Conservation (phyloP, 2,888 invertebrate species). For the Neria commutata region DNA sequence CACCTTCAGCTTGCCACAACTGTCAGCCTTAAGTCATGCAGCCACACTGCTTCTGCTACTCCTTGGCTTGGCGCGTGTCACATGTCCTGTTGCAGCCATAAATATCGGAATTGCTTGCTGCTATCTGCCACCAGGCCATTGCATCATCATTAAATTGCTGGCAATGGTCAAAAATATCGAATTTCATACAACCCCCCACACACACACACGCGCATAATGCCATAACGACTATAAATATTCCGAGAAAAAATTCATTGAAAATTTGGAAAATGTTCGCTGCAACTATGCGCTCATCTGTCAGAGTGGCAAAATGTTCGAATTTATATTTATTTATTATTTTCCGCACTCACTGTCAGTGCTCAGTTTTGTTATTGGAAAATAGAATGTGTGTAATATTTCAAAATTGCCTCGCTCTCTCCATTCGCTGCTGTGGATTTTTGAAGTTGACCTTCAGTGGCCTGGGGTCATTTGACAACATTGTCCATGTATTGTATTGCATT, state of each 20-base stretch:
- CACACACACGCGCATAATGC: not conserved
- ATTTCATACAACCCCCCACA: constrained; percentile 6
- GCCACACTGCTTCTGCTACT: not conserved
- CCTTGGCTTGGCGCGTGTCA: not conserved
- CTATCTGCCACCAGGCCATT: not conserved
- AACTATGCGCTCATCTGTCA: constrained; percentile 26
- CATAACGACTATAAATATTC: constrained; percentile 34
- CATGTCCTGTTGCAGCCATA: constrained; percentile 5
- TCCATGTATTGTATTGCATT: no score
- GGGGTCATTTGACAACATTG: no score
- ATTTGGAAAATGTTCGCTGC: constrained; percentile 14
- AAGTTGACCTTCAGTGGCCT: constrained; percentile 17
- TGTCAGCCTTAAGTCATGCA: not conserved
- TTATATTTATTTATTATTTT: constrained; percentile 19
- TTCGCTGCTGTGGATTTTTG: not conserved
- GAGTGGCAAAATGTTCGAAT: constrained; percentile 28
- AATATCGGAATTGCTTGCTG: not conserved
- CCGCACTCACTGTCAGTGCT: not conserved
- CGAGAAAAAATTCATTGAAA: constrained; percentile 39
- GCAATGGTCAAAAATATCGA: constrained; percentile 7
- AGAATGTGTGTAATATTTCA: constrained; percentile 54
- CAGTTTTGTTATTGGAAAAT: constrained; percentile 15
- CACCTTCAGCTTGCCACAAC: no score
- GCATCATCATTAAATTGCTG: constrained; percentile 10
- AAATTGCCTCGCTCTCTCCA: constrained; percentile 34